Evolutionary conservation across 2,797 vertebrate species (phyloP), one percentile per base, ranked within the genome.

Genomic region (Hylomyscus alleni): DNA sequence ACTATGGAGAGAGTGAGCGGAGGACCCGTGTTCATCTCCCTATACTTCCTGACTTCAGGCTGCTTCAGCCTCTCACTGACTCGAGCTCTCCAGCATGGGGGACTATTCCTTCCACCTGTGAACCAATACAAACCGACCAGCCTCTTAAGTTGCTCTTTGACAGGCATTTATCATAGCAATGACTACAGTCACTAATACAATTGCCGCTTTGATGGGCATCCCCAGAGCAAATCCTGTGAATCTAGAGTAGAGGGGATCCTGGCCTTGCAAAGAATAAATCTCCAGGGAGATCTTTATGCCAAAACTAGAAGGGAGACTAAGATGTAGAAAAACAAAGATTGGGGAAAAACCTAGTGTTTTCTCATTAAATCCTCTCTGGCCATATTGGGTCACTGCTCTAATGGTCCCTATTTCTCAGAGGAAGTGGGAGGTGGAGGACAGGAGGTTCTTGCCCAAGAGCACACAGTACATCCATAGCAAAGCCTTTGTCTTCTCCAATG

Each of bases 371-470:
- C 34, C 26, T 89, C 47, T 6, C 31, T 2, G 3, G 50, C 52
- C 37, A 3, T 8, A 0, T 0, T 2, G 14, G 29, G 14, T 31
- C n/a, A 15, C 6, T 37, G 24, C 40, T n/a, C 0, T 29, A 34
- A 9, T 73, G 13, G 22, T 73, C 34, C 85, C 37, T 88, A 47
- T 82, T 52, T 52, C 22, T 17, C 84, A n/a, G 20, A 26, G 47
- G 29, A 50, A 26, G 62, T 54, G 34, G 52, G 47, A 37, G 15
- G 12, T 1, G 13, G 22, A 26, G 13, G 0, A 37, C 12, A 29
- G 19, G 6, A 75, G 73, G 37, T 47, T 78, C 58, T 47, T 81
- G 20, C 58, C 34, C 75, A 14, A 65, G 77, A 73, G 40, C 10
- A 14, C 76, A 89, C 2, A 85, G 52, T 29, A 47, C 13, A 6